Base-by-base conservation (phyloP, 1,140 invertebrate genomes). In the Hyles euphorbiae region DNA sequence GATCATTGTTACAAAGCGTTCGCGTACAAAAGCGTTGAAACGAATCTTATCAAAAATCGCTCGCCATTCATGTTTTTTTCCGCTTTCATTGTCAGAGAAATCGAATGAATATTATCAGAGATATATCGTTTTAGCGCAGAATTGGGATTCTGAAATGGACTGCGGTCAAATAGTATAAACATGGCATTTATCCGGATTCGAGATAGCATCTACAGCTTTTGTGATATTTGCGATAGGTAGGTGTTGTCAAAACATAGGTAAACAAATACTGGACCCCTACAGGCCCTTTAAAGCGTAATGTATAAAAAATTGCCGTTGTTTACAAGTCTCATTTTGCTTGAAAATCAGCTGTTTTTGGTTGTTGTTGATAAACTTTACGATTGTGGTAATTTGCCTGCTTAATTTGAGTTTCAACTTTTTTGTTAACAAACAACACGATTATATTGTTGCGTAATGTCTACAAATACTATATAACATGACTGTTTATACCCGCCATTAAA, bases 41-140 rank as follows among this genome's bases (percentile, higher is more conserved):
- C 58, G 70, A 78, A 82, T 79, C 68, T 51, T 83, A 83, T 84
- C 80, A 55, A 40, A 36, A 64, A 81, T 83, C 78, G 22, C 10
- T 44, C n/a, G n/a, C 47, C 22, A 54, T 43, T 54, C 9, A 11
- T 58, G 60, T 59, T 54, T 64, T 68, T 62, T 43, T 45, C 34
- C 22, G 36, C 50, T 46, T 45, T 44, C 34, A 56, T 53, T 44
- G 12, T 40, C 40, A 57, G 44, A 43, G 44, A 57, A 51, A 62
- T 10, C 50, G 44, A 53, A 59, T 53, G 50, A 47, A 59, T 47
- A 34, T n/a, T 50, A 8, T 50, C 12, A 40, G 12, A 12, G 52
- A 58, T 53, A 54, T 44, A 32, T 52, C 50, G 50, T 40, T 36
- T 45, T 32, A 56, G 43, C 10, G 34, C 33, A 46, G 47, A 47